A percentile compares a stretch with the other conserved stretches of the same genome.
These are phyloP conservation scores for Epirrhoe tristata DNA, from an alignment of 2,888 invertebrate genomes.

Conservation along the genomic window DNA sequence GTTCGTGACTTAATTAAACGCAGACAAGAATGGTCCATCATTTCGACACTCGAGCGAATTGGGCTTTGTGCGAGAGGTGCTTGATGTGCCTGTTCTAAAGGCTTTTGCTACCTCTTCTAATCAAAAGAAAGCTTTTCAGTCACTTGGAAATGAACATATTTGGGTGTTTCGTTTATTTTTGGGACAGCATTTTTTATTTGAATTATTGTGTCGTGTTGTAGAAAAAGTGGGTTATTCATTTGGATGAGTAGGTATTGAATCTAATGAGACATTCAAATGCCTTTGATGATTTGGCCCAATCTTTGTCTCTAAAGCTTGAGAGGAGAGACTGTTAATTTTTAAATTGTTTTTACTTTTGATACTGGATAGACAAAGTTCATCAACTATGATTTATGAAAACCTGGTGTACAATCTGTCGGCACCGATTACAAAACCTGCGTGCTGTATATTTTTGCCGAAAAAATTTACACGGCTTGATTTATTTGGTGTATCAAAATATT, in stretches of 20 bases:
- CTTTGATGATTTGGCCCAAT: too few species aligned
- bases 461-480: neutral
- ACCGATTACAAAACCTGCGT: neutral
- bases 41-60: slow-evolving; percentile 54
- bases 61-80: slow-evolving; percentile 38
- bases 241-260: too few species aligned
- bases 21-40: slow-evolving; percentile 60
- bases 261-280: too few species aligned
- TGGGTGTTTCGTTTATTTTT: slow-evolving; percentile 8
- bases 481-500: neutral
- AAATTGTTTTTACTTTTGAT: neutral
- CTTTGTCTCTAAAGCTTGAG: too few species aligned
- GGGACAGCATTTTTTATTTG: neutral
- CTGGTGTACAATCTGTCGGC: too few species aligned
- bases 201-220: neutral
- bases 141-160: slow-evolving; percentile 13
- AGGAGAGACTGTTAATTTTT: neutral
- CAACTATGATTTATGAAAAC: neutral
- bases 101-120: slow-evolving; percentile 20
- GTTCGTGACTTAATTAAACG: slow-evolving; percentile 73
- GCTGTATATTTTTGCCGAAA: neutral
- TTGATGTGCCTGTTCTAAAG: slow-evolving; percentile 29
- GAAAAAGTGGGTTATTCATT: too few species aligned
- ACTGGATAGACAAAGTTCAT: neutral
- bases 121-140: slow-evolving; percentile 28